Evolutionary conservation across 2,888 invertebrate genomes (phyloP).

Genomic region (Spodoptera picta): DNA sequence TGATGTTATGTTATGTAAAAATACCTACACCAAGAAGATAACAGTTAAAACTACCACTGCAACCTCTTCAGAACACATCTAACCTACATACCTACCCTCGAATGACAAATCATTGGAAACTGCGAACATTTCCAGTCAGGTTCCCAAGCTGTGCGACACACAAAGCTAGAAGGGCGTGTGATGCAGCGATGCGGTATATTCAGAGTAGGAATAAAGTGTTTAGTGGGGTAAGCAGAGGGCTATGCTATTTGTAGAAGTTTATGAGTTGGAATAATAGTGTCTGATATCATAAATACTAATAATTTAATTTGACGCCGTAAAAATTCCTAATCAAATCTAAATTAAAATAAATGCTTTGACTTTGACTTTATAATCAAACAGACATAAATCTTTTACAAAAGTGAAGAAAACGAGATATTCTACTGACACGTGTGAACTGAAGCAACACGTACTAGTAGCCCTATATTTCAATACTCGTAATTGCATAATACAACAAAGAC

Average conservation of each 20-base stretch:
- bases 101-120: constrained; percentile 23
- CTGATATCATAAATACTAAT: background rate
- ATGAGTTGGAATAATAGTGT: background rate
- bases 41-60: no score
- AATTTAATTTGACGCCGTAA: no score
- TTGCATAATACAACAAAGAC: background rate
- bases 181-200: constrained; percentile 11
- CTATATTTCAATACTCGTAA: background rate
- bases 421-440: no score
- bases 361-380: no score
- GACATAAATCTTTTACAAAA: no score
- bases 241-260: background rate
- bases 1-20: no score
- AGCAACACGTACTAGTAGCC: no score
- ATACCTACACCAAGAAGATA: no score
- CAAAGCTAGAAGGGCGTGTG: constrained; percentile 39
- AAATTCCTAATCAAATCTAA: no score
- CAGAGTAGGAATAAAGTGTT: constrained; percentile 25
- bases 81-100: background rate
- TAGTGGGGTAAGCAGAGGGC: background rate
- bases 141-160: constrained; percentile 28
- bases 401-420: no score
- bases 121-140: constrained; percentile 34
- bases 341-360: no score
- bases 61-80: no score